Evolutionary conservation across 2,797 vertebrate genomes (phyloP), one percentile per base, ranked within the genome.

Genomic region (Pseudocheirus occidentalis): DNA sequence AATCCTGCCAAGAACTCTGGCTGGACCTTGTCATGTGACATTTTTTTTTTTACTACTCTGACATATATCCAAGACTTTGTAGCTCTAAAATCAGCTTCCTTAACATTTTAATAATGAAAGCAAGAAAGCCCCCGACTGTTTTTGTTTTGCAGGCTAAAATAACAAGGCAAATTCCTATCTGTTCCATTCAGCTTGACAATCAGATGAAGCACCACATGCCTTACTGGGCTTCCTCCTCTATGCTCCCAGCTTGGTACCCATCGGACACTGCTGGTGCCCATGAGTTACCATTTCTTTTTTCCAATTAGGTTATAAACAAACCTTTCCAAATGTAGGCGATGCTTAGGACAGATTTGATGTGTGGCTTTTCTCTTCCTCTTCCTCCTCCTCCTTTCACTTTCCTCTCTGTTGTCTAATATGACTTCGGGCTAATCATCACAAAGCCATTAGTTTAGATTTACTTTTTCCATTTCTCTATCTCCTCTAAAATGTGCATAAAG

Each of bases 171-270:
- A 62, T 91, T 97, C 90, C 93, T 97, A 96, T 95, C 96, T 98
- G 96, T 96, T n/a, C 62, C 62, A 66, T 66, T n/a, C 14, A 66
- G 34, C 34, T 66, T 66, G 59, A 14, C 97, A 96, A 97, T 98
- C 97, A 98, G 94, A 97, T 97, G 95, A 95, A 96, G 95, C 92
- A 93, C 92, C 62, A 92, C 96, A 93, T 94, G 96, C 95, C 95
- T 97, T 56, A 97, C 96, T 96, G 96, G 94, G 90, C 96, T 96
- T 96, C 94, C 92, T 93, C 92, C 96, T 97, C 95, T 97, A 90
- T 93, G 95, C 90, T 97, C 97, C 94, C 94, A 95, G 94, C 96
- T 92, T 96, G 95, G 96, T 89, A 90, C 29, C 62, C 12, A 93
- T 54, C 5, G 50, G 18, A 62, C 34, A 90, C 10, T 9, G 7